Evolutionary conservation across 2,797 vertebrate genomes (phyloP).

Genomic region (Anomalospiza imberbis): DNA sequence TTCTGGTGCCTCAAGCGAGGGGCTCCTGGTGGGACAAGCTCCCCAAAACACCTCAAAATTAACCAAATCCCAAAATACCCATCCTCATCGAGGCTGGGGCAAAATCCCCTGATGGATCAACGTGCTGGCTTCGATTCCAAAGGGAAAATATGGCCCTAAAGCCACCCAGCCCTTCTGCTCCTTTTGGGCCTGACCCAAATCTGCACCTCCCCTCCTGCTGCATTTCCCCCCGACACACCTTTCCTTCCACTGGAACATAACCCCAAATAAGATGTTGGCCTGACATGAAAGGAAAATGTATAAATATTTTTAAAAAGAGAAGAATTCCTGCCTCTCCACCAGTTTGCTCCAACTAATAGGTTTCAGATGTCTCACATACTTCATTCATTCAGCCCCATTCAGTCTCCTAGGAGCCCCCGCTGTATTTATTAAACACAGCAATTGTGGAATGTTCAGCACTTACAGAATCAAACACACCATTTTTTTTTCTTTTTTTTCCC

Average conservation of each 20-base stretch:
- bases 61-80: neutral
- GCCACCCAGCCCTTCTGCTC: slow-evolving; percentile 12
- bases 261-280: slow-evolving; percentile 62
- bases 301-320: slow-evolving; percentile 66
- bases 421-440: slow-evolving; percentile 72
- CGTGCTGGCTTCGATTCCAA: neutral
- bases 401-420: slow-evolving; percentile 67
- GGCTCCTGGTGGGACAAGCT: neutral
- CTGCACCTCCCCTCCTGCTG: slow-evolving; percentile 23
- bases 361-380: slow-evolving; percentile 73
- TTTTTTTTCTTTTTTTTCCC: neutral
- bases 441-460: slow-evolving; percentile 69
- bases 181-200: slow-evolving; percentile 28
- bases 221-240: slow-evolving; percentile 58
- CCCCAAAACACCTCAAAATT: neutral
- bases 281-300: slow-evolving; percentile 62
- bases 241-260: slow-evolving; percentile 67
- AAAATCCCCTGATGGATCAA: neutral
- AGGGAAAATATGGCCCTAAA: neutral
- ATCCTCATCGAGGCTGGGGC: neutral
- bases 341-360: slow-evolving; percentile 69
- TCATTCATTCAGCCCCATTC: slow-evolving; percentile 67
- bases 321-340: slow-evolving; percentile 67
- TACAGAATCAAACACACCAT: slow-evolving; percentile 54
- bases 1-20: neutral